Base-by-base conservation (phyloP, 2,113 vertebrate genomes). In the Ceuthmochares aereus region DNA sequence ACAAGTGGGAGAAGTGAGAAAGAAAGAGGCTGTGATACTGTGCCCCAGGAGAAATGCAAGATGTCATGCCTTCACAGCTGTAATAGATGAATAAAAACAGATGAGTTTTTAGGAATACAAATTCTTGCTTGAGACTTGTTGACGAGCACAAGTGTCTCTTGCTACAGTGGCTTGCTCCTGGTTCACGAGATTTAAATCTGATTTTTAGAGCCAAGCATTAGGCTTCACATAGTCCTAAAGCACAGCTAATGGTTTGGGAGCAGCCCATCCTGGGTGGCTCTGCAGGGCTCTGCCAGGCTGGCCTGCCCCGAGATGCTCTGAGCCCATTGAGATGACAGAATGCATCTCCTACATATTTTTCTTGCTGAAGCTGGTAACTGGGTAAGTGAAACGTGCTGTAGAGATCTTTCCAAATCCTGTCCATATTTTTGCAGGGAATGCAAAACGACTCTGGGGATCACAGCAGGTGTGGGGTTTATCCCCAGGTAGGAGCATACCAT, bases 161-260 rank as follows among this genome's bases (percentile, higher is more conserved):
- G 47, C 26, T 49, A 19, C 14, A 49, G 27, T 9, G 32, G 43
- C 55, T 73, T 69, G 29, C 45, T 85, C 14, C 74, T 54, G 47
- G 30, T n/a, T 45, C 30, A 16, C n/a, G 17, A 42, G 45, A 54
- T 70, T 75, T 75, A 10, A 26, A 20, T 5, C 36, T 59, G 18
- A 1, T 16, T 58, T 79, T 54, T n/a, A 80, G 29, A 79, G 60
- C 22, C 43, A 51, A 68, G 43, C 18, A 40, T 25, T 49, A 60
- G 69, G 36, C 29, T 49, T 54, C 13, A 22, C 0, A 0, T 29
- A 59, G 52, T 30, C 49, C 17, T 75, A 40, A 54, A 81, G 49
- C 43, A 26, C 32, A 74, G 64, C 40, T 26, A 4, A 1, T 3
- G 11, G 9, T 40, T 52, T 37, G 36, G 54, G 30, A 6, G 37